phyloP scores from a whole-genome alignment of 2,888 invertebrate genomes.

The Scelioninae gen. 2 region DNA sequence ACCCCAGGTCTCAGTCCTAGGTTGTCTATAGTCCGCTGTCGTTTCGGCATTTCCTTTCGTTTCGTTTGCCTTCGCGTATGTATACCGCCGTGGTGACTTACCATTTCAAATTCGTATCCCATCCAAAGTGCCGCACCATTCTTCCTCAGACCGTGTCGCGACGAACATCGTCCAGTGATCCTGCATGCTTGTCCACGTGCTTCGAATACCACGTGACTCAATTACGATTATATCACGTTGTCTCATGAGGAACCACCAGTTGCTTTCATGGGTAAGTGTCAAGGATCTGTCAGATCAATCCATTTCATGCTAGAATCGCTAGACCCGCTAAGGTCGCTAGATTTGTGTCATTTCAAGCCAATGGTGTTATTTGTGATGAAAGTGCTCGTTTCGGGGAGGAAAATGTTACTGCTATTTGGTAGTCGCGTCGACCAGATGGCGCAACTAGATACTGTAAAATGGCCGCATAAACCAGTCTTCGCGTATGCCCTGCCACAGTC shows the following conservation, averaged over 20 bases:
- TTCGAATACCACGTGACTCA: constrained; percentile 45
- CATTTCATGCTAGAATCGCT: no score
- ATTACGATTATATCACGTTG: no score
- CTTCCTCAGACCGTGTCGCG: constrained; percentile 64
- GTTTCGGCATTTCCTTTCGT: constrained; percentile 60
- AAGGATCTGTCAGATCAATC: no score
- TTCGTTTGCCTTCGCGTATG: constrained; percentile 61
- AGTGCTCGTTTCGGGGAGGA: constrained; percentile 12
- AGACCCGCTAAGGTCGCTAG: no score
- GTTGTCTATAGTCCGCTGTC: constrained; percentile 57
- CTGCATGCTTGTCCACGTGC: constrained; percentile 48
- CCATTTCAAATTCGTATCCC: constrained; percentile 66
- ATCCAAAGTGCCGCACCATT: constrained; percentile 62
- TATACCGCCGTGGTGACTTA: constrained; percentile 62
- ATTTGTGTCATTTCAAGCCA: no score
- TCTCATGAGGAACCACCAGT: constrained; percentile 9
- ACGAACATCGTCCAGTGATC: constrained; percentile 62
- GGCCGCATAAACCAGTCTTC: constrained; percentile 42
- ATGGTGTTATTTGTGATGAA: no score
- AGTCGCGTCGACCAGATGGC: constrained; percentile 40
- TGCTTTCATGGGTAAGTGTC: constrained; percentile 35
- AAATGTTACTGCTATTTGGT: background rate
- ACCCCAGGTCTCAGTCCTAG: constrained; percentile 65
- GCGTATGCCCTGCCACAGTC: constrained; percentile 27
- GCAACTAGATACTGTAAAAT: constrained; percentile 42